A percentile compares a stretch with the other conserved stretches of the same genome.
These are phyloP conservation scores for Axinella damicornis DNA, from an alignment of 37 sponge, comb jelly and placozoan genomes.

Conservation along the genomic window DNA sequence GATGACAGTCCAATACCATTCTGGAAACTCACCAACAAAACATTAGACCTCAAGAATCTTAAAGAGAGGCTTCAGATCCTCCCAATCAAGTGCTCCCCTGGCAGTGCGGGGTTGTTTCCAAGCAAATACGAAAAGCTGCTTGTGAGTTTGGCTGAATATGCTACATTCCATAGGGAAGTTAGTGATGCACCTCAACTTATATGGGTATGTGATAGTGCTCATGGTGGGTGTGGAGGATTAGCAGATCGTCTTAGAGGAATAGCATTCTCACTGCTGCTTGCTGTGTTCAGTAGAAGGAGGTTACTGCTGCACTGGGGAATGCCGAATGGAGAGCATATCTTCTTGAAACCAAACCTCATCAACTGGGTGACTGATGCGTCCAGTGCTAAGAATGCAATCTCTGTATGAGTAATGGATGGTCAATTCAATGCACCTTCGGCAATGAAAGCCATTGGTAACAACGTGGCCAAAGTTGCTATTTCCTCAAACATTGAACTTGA, in stretches of 20 bases:
- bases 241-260: constrained; percentile 38
- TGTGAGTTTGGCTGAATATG: no score
- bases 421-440: no score
- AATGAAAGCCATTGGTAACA: constrained; percentile 5
- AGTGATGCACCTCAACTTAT: background rate
- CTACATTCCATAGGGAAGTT: no score
- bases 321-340: background rate
- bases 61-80: no score
- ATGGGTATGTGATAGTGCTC: constrained; percentile 13
- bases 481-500: constrained; percentile 36
- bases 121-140: no score
- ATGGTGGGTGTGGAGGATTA: constrained; percentile 40
- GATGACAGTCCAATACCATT: no score
- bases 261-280: constrained; percentile 30
- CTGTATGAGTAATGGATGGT: no score
- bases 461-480: background rate
- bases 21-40: no score
- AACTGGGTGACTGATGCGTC: constrained; percentile 3
- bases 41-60: no score
- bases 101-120: no score
- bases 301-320: constrained; percentile 28
- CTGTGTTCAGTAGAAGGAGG: constrained; percentile 26
- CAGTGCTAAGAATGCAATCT: no score
- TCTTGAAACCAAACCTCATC: constrained; percentile 27
- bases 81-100: no score